Evolutionary conservation across 2,888 invertebrate genomes (phyloP).

Genomic region (Himalopsyche kuldschensis): DNA sequence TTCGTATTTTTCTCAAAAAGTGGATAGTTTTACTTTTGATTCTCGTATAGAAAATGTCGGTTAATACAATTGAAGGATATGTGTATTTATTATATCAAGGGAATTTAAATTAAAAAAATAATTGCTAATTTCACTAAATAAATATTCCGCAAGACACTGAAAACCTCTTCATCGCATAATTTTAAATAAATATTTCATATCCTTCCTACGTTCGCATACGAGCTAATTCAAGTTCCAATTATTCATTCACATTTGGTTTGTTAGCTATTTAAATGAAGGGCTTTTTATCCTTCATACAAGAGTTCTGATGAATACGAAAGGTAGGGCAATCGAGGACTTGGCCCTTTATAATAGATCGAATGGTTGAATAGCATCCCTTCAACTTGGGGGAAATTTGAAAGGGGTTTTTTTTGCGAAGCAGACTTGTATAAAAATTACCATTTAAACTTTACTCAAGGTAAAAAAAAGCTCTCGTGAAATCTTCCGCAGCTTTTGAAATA

Average conservation of each 20-base stretch:
- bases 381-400: conserved; percentile 6
- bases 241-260: background rate
- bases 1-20: no score
- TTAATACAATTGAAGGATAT: no score
- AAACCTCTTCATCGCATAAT: no score
- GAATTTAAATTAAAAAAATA: no score
- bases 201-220: background rate
- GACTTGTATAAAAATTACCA: conserved; percentile 21
- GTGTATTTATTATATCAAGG: no score
- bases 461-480: conserved; percentile 15
- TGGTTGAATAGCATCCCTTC: conserved; percentile 21
- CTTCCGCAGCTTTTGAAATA: conserved; percentile 9
- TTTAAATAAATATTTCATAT: background rate
- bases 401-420: conserved; percentile 5
- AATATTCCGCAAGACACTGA: no score
- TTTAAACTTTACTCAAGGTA: conserved; percentile 15
- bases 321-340: conserved; percentile 14
- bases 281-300: conserved; percentile 13
- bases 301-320: conserved; percentile 13
- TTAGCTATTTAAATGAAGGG: conserved; percentile 17
- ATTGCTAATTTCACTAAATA: no score
- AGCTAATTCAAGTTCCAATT: background rate
- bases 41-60: no score
- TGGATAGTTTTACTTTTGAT: no score
- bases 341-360: conserved; percentile 26